Base-by-base conservation (phyloP, 2,888 invertebrate species). In the Drosophila neotestacea region DNA sequence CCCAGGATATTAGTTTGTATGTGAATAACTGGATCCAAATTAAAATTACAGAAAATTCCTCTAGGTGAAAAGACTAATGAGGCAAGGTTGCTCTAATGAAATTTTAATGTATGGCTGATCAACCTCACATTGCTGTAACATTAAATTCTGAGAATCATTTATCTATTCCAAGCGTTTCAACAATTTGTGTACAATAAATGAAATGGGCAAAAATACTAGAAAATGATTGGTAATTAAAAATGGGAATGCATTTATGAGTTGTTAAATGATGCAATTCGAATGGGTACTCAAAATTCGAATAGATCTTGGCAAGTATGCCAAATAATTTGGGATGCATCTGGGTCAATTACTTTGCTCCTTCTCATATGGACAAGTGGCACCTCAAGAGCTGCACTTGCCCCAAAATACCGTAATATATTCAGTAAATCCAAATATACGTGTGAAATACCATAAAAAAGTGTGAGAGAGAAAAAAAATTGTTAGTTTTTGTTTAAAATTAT, bases 401-500 rank as follows among this genome's bases (percentile, higher is more conserved):
- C 22, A 22, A 22, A 51, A 27, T 9, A 32, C 22, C 32, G 16
- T 16, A 41, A 27, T 30, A 46, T 22, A 30, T 22, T 9, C 16
- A 38, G 16, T 16, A 9, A 22, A 16, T 58, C 10, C 41, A 13
- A 47, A 41, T 38, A 36, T 46, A 47, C 48, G 59, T 70, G 59
- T 30, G 34, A 39, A 38, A 39, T 55, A 4, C 5, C n/a, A 11
- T 7, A 32, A 52, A 16, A 13, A 16, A 44, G 32, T 9, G 4
- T 10, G 9, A 39, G 28, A 30, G 4, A 41, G 9, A 13, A 27
- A 50, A 58, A 54, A 46, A 28, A 52, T 64, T 67, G 64, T 64
- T 69, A 61, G 70, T 66, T 76, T 69, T 62, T 61, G 54, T 65
- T 60, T 42, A 67, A 66, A 71, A 56, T 59, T 61, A 54, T 34